Base-by-base conservation (phyloP, 2,797 vertebrate genomes). In the Muscicapa striata region DNA sequence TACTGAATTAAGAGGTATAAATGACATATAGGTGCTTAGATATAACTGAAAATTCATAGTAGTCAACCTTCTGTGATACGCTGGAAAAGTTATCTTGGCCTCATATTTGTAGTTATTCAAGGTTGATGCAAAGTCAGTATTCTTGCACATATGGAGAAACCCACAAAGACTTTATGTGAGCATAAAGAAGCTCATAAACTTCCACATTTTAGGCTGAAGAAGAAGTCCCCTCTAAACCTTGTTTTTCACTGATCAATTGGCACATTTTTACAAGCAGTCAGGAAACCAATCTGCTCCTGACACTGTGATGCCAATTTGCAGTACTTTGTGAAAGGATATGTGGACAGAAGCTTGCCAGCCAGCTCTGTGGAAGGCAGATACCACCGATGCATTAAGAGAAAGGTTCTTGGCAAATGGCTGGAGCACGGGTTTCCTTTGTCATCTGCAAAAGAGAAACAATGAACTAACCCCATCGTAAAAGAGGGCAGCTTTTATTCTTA, bases 341-440 rank as follows among this genome's bases (percentile, higher is more conserved):
- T 98, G 94, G 98, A 97, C 75, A 99, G 98, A 80, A 99, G 98
- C 96, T 99, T 99, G 95, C 98, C 98, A 18, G 98, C 99, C 92
- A 99, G 95, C 95, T 99, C 99, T 38, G 99, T 98, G 11, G 99
- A 99, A 74, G 98, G 98, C 87, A 99, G 96, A 90, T 99, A 99
- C 99, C 99, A 99, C 29, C 98, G 98, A 89, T 99, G 99, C 99
- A 99, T 99, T 97, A 99, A 97, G 82, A 99, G 98, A 85, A 99
- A 97, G 34, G 96, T 99, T 95, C 99, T 98, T 82, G 99, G 99
- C 91, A 99, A 97, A 63, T 98, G 97, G 94, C 95, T 98, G 76
- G 96, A 97, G 61, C 97, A 97, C 40, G 97, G 97, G 84, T 98
- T 98, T 92, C 99, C 99, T 80, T 96, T 97, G 96, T 99, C 98